These are phyloP conservation scores for Cossypha heuglini DNA, from an alignment of 2,797 vertebrate species.

Conservation along the genomic window DNA sequence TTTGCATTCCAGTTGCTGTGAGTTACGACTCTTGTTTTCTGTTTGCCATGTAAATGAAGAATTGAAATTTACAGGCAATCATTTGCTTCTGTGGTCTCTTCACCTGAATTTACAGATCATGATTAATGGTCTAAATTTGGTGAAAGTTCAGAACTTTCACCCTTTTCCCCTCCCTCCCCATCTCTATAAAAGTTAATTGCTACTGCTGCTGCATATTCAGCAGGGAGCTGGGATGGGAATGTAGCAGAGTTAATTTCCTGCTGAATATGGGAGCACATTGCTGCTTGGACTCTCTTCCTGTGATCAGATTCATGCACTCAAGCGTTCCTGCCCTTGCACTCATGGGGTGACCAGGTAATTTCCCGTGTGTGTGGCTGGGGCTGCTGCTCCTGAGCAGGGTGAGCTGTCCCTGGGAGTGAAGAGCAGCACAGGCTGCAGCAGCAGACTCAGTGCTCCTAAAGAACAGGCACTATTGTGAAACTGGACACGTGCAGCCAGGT, in stretches of 20 bases:
- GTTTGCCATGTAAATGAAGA: conserved; percentile 53
- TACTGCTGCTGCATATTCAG: neutral
- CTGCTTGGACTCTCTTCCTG: neutral
- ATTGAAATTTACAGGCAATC: conserved; percentile 18
- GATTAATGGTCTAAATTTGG: neutral
- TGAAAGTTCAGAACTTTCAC: neutral
- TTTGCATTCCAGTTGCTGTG: conserved; percentile 59
- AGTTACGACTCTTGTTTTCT: conserved; percentile 38
- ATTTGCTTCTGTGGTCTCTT: conserved; percentile 11
- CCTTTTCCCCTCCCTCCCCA: neutral
- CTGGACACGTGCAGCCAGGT: neutral
- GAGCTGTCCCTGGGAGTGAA: neutral
- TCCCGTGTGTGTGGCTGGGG: neutral
- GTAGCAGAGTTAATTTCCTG: conserved; percentile 39
- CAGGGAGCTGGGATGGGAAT: neutral
- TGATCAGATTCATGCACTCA: neutral
- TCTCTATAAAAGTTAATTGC: conserved; percentile 25
- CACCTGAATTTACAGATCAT: neutral
- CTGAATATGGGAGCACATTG: neutral
- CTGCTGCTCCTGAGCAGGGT: neutral
- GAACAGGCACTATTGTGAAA: neutral
- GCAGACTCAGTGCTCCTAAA: neutral
- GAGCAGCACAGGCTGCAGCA: neutral
- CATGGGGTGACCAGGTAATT: neutral
- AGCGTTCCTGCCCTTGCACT: neutral